Evolutionary conservation across 2,888 invertebrate genomes (phyloP), one percentile per base, ranked within the genome.

Genomic region (Sceliomorpha sp.): DNA sequence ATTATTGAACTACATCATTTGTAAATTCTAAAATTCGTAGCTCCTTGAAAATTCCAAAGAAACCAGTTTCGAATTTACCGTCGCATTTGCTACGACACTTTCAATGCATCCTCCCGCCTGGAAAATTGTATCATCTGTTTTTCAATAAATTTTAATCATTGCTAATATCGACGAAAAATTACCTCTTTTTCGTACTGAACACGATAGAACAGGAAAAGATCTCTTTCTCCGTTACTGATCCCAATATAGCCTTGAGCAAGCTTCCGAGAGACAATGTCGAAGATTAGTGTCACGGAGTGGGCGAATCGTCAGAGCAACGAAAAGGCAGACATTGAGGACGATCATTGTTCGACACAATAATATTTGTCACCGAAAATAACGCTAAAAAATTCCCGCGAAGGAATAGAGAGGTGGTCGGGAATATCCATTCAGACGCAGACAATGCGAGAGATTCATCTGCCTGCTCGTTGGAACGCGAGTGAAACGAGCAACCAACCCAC

Each of bases 331-430:
- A 79, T 80, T 75, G 81, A 81, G 81, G 81, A 77, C 79, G 82
- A 86, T 87, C 82, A 85, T 85, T 86, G 85, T 84, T 82, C 85
- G 86, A 86, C 87, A 83, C 84, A 85, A 87, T 87, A 85, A 87
- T 87, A 87, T 87, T 87, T 87, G 87, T 85, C 85, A 75, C 82
- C 81, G 78, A 87, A 87, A 87, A 85, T 84, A 85, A 86, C 75
- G 78, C 82, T 81, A 75, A 79, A 81, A 73, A 74, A 70, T 70
- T 37, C 47, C 70, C 60, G 63, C 68, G 73, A 75, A 69, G 73
- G 71, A 76, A 76, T 74, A 74, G 72, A 66, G 73, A 72, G 81
- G 80, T 79, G 66, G 74, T 70, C 62, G 78, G 78, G 73, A 77
- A 75, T 80, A 80, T 82, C 82, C 83, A 85, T 85, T 86, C 77